A percentile compares a stretch with the other conserved stretches of the same genome.
These are phyloP conservation scores for Lasioglossum morio DNA, from an alignment of 2,888 invertebrate species.

Conservation along the genomic window DNA sequence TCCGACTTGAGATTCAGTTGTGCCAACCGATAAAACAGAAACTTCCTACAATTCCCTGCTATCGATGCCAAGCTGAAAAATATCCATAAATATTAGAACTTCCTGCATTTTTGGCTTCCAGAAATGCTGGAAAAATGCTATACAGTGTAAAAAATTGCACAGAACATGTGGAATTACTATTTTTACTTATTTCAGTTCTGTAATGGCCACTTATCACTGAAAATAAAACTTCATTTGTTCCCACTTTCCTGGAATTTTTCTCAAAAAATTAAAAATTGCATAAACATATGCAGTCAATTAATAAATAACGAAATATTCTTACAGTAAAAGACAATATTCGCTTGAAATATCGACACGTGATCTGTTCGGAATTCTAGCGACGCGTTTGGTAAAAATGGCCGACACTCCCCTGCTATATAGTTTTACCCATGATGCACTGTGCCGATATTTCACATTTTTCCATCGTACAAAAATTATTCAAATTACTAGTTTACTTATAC, in stretches of 20 bases:
- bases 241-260: too few species aligned
- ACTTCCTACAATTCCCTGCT: background rate
- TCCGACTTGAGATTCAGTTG: slow-evolving; percentile 45
- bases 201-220: too few species aligned
- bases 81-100: too few species aligned
- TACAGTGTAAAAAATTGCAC: too few species aligned
- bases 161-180: too few species aligned
- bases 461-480: background rate
- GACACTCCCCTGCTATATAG: slow-evolving; percentile 22
- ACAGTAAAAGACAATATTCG: background rate
- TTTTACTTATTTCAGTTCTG: too few species aligned
- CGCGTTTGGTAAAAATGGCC: slow-evolving; percentile 19
- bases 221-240: too few species aligned
- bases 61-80: background rate
- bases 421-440: slow-evolving; percentile 36
- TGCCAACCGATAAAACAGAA: slow-evolving; percentile 57
- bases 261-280: too few species aligned
- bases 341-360: background rate
- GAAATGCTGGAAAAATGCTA: too few species aligned
- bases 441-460: background rate
- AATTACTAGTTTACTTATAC: background rate
- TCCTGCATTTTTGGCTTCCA: too few species aligned
- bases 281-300: too few species aligned
- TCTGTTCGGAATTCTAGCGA: background rate
- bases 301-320: too few species aligned